Base-by-base conservation (phyloP, 2,888 invertebrate species). In the Cataglyphis cursor region DNA sequence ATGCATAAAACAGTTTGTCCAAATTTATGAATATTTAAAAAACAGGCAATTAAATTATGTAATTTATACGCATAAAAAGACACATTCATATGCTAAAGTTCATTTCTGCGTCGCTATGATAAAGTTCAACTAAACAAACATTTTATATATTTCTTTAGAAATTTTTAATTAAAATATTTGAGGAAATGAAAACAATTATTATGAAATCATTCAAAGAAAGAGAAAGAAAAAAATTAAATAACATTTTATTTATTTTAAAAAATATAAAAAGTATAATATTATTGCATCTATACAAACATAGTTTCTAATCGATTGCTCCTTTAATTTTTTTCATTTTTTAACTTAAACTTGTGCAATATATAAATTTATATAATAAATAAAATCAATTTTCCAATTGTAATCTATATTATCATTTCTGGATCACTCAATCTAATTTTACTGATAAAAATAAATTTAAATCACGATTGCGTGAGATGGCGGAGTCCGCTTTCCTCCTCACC, bases 71-170 rank as follows among this genome's bases (percentile, higher is more conserved):
- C 10, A 31, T 48, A 28, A 41, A 76, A 51, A 24, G 35, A 48
- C 35, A 62, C 24, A 28, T 76, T 57, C 38, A 68, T 68, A 41
- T 76, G 41, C 15, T 57, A 78, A 68, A 68, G 57, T 78, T 68
- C 68, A 68, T 21, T 41, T 76, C 41, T 68, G 76, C 31, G 18
- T 15, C 48, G 54, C 1, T 65, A n/a, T 31, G 15, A 78, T 78
- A 78, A 78, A 68, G 76, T 68, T 78, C 68, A 78, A 68, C 76
- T 41, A n/a, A 28, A 38, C 21, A 10, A 76, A 66, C 10, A n/a
- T 0, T 76, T 66, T 15, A 12, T 9, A 31, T 28, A 68, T 68
- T 78, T 68, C 76, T 75, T 75, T 4, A 51, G 15, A 51, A 54
- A 68, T 68, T 10, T 3, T 41, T 31, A 12, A 8, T 21, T 35